These are phyloP conservation scores for Drosophila falleni DNA, from an alignment of 2,888 invertebrate genomes.

Conservation along the genomic window DNA sequence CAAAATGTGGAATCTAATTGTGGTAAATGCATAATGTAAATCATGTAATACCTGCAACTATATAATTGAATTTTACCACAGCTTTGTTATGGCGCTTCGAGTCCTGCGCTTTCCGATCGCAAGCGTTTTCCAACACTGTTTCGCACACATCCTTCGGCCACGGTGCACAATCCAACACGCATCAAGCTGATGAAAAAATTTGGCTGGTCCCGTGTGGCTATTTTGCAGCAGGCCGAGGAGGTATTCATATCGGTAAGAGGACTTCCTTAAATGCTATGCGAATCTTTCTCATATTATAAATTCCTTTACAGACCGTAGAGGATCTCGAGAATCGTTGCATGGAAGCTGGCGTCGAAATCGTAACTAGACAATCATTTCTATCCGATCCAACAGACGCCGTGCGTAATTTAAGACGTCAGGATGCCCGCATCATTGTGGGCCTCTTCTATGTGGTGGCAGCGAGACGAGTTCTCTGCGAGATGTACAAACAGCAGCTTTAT, in stretches of 20 bases:
- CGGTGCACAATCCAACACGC: slow-evolving; percentile 98
- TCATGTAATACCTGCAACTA: slow-evolving; percentile 1
- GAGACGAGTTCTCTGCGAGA: slow-evolving; percentile 97
- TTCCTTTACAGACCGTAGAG: slow-evolving; percentile 93
- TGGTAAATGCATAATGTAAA: slow-evolving; percentile 89
- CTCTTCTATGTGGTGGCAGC: slow-evolving; percentile 99
- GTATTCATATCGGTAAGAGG: slow-evolving; percentile 95
- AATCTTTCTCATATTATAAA: background rate
- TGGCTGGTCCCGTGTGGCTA: slow-evolving; percentile 98
- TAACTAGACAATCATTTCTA: slow-evolving; percentile 97
- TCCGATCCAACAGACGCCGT: slow-evolving; percentile 99
- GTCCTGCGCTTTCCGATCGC: slow-evolving; percentile 98
- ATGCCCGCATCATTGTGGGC: slow-evolving; percentile 98
- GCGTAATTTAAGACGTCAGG: slow-evolving; percentile 96
- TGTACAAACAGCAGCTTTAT: slow-evolving; percentile 96
- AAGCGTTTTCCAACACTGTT: slow-evolving; percentile 99
- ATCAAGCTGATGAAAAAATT: slow-evolving; percentile 98
- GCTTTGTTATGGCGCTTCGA: slow-evolving; percentile 99
- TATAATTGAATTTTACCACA: slow-evolving; percentile 82
- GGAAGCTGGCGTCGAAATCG: slow-evolving; percentile 96
- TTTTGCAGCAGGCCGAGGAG: slow-evolving; percentile 99
- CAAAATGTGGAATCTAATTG: slow-evolving; percentile 99
- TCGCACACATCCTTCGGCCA: slow-evolving; percentile 99
- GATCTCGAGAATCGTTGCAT: slow-evolving; percentile 97
- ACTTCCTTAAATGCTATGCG: background rate